Conservation (phyloP, 2,888 invertebrate genomes). For the Mythimna albipuncta region DNA sequence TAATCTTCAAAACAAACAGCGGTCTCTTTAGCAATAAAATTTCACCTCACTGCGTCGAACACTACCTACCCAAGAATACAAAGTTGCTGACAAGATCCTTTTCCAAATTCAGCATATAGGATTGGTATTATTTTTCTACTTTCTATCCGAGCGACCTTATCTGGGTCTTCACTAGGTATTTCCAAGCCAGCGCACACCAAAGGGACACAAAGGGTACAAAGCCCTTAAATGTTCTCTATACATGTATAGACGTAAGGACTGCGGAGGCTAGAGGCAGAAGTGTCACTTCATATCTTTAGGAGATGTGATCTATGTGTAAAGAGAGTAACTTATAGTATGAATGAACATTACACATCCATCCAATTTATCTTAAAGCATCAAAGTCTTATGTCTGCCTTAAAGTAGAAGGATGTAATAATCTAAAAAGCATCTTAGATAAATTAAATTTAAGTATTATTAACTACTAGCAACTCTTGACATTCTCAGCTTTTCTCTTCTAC, state of each 20-base stretch:
- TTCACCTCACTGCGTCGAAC: slow-evolving; percentile 32
- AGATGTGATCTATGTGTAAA: not conserved
- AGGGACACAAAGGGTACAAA: slow-evolving; percentile 73
- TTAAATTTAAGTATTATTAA: not conserved
- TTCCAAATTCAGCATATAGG: slow-evolving; percentile 48
- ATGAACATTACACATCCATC: not conserved
- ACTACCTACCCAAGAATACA: slow-evolving; percentile 12
- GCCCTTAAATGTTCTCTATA: slow-evolving; percentile 64
- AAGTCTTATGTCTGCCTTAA: not conserved
- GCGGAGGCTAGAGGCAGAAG: slow-evolving; percentile 34
- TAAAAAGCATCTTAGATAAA: not conserved
- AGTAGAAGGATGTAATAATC: not conserved
- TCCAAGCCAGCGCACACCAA: slow-evolving; percentile 64
- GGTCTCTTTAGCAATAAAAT: slow-evolving; percentile 8
- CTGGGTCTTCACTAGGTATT: slow-evolving; percentile 61
- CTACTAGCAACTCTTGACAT: no score
- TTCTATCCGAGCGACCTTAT: slow-evolving; percentile 62
- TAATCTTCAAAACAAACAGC: slow-evolving; percentile 1
- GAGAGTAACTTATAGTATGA: not conserved
- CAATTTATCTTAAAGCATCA: not conserved
- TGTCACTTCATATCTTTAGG: slow-evolving; percentile 8
- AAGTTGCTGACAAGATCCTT: slow-evolving; percentile 37
- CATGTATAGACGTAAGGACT: slow-evolving; percentile 54
- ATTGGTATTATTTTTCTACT: slow-evolving; percentile 61
- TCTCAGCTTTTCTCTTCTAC: no score